Percentiles rank a stretch among this genome's conserved stretches.
Evolutionary conservation across 2,113 vertebrate genomes (phyloP).

Genomic region (Camelus dromedarius): DNA sequence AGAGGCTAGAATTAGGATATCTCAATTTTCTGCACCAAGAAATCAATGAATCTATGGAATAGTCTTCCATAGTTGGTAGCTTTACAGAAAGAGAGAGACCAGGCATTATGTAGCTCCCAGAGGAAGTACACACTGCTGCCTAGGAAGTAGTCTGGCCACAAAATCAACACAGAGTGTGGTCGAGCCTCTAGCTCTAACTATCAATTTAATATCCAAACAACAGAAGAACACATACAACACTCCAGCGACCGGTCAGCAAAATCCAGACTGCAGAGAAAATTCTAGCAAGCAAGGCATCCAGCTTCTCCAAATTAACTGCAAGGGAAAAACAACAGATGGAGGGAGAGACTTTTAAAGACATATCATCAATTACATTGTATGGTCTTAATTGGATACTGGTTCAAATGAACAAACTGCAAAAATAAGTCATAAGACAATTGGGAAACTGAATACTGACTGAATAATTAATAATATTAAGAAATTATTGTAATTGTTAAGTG

Average conservation of each 20-base stretch:
- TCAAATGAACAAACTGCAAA: neutral
- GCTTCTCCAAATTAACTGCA: neutral
- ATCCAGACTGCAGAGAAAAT: neutral
- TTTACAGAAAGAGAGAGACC: neutral
- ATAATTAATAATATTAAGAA: neutral
- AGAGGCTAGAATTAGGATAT: neutral
- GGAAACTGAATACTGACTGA: neutral
- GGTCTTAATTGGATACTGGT: neutral
- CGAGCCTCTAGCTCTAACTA: neutral
- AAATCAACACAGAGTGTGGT: neutral
- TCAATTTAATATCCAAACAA: neutral
- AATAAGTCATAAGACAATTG: neutral
- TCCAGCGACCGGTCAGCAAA: neutral
- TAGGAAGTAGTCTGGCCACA: neutral
- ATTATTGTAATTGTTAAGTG: neutral
- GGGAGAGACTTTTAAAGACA: neutral
- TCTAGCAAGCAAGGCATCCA: neutral
- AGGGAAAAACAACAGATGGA: neutral
- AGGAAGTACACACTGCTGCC: neutral
- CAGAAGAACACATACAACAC: neutral
- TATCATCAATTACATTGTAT: neutral
- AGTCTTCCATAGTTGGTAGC: neutral
- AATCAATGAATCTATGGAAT: neutral
- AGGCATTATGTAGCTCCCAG: neutral
- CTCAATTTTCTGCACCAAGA: neutral